Conservation (phyloP, 2,113 vertebrate genomes). For the Oryzias curvinotus region DNA sequence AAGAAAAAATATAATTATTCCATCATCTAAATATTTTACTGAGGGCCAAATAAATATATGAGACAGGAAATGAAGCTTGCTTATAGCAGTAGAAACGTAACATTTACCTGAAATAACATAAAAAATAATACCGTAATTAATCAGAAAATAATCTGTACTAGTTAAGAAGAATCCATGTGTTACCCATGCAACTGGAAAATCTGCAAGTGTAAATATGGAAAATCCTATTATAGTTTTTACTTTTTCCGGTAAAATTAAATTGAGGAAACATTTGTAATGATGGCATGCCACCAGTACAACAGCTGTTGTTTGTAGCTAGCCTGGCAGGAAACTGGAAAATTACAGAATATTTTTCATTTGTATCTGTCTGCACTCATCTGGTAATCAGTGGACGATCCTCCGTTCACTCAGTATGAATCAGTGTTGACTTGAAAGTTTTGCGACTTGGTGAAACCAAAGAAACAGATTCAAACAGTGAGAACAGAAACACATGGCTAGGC, state of each 20-base stretch:
- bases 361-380: constrained; percentile 34
- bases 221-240: constrained; percentile 43
- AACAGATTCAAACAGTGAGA: constrained; percentile 55
- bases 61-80: constrained; percentile 63
- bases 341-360: constrained; percentile 23
- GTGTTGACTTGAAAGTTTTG: constrained; percentile 53
- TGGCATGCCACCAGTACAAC: constrained; percentile 24
- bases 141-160: constrained; percentile 1
- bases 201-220: constrained; percentile 28
- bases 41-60: constrained; percentile 71
- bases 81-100: constrained; percentile 45
- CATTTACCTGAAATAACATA: constrained; percentile 37
- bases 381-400: constrained; percentile 23
- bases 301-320: constrained; percentile 61
- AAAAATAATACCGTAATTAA: constrained; percentile 1
- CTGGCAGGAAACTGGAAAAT: constrained; percentile 45
- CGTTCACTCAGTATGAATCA: constrained; percentile 27
- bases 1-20: constrained; percentile 76
- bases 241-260: constrained; percentile 37
- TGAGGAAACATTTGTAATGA: constrained; percentile 40
- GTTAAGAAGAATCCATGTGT: constrained; percentile 13
- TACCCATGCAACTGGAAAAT: constrained; percentile 17
- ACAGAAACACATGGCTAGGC: constrained; percentile 36
- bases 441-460: constrained; percentile 61
- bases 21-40: constrained; percentile 74